Conservation (phyloP, 2,113 vertebrate genomes). For the Antennarius striatus region DNA sequence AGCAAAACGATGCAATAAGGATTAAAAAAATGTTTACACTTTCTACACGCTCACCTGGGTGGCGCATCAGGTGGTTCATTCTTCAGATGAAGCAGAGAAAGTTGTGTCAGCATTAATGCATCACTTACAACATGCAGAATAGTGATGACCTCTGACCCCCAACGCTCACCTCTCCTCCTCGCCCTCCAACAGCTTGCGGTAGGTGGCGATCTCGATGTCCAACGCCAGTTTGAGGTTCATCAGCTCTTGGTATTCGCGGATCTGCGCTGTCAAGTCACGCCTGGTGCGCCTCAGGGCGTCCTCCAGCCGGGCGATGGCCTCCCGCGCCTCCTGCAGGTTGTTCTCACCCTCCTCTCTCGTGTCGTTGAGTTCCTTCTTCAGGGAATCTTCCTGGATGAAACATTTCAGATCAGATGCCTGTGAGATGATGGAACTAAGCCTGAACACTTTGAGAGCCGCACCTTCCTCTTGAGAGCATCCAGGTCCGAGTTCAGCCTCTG, state of each 20-base stretch:
- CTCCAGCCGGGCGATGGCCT: conserved; percentile 60
- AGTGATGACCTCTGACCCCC: background rate
- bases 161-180: conserved; percentile 74
- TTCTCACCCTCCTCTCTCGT: conserved; percentile 45
- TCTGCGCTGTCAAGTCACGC: conserved; percentile 70
- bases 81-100: conserved; percentile 44
- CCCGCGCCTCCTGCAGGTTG: conserved; percentile 31
- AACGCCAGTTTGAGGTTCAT: conserved; percentile 82
- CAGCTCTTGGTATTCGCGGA: conserved; percentile 77
- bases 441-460: conserved; percentile 23
- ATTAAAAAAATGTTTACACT: background rate
- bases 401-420: background rate
- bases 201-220: conserved; percentile 85
- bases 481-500: conserved; percentile 74
- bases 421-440: background rate
- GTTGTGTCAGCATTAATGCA: background rate
- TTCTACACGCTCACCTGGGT: conserved; percentile 48
- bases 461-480: conserved; percentile 76
- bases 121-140: background rate
- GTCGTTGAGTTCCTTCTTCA: conserved; percentile 55
- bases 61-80: conserved; percentile 39
- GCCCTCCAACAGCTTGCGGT: conserved; percentile 81
- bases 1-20: conserved; percentile 5
- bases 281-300: conserved; percentile 70
- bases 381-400: conserved; percentile 61